These are phyloP conservation scores for Morpho helenor DNA, from an alignment of 2,888 invertebrate genomes.

Conservation along the genomic window DNA sequence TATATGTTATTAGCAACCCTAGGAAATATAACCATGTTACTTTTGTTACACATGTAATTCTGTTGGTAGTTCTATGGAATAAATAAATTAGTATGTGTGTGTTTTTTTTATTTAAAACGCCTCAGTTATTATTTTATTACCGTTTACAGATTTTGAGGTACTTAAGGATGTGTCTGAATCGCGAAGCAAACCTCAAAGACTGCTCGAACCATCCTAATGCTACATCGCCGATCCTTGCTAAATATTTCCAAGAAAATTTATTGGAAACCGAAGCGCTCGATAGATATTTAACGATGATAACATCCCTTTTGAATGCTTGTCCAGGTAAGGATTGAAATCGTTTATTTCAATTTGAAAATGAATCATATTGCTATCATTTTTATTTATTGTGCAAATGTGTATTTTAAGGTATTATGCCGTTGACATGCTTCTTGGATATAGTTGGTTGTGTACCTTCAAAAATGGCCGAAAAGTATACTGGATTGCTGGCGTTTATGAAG, in stretches of 20 bases:
- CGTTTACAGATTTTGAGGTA: constrained; percentile 85
- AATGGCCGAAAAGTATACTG: constrained; percentile 81
- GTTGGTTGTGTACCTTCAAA: constrained; percentile 89
- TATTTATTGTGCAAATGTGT: not conserved
- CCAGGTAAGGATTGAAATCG: constrained; percentile 70
- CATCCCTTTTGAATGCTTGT: constrained; percentile 81
- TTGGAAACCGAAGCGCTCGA: constrained; percentile 80
- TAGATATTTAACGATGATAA: constrained; percentile 84
- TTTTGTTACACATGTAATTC: too few species aligned
- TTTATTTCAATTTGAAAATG: too few species aligned
- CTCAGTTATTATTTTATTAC: too few species aligned
- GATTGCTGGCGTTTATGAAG: constrained; percentile 82
- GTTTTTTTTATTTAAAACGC: too few species aligned
- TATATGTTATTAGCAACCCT: too few species aligned
- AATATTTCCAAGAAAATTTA: constrained; percentile 78
- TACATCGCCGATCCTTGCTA: constrained; percentile 82
- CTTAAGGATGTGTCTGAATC: constrained; percentile 87
- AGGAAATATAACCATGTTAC: too few species aligned
- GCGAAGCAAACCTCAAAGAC: constrained; percentile 72
- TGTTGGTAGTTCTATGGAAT: too few species aligned
- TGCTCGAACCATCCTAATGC: constrained; percentile 81
- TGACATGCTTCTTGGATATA: constrained; percentile 89
- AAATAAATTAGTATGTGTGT: too few species aligned
- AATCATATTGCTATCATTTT: too few species aligned
- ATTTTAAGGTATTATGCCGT: constrained; percentile 77